These are phyloP conservation scores for Hemithea aestivaria DNA, from an alignment of 2,888 invertebrate species.

Conservation along the genomic window DNA sequence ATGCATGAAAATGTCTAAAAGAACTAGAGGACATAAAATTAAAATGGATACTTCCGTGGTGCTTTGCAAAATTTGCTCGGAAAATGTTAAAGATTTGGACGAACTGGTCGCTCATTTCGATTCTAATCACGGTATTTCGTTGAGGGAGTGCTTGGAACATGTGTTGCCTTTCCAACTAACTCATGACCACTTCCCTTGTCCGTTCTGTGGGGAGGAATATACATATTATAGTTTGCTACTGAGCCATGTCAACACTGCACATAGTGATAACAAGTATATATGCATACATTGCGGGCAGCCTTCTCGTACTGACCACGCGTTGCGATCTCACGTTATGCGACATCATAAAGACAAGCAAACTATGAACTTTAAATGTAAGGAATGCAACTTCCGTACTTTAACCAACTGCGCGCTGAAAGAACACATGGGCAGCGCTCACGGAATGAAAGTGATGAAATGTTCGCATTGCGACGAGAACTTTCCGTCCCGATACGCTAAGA, in stretches of 20 bases:
- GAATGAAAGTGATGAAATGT: conserved; percentile 35
- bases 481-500: conserved; percentile 47
- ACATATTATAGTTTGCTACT: conserved; percentile 12
- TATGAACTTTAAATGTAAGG: conserved; percentile 9
- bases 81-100: conserved; percentile 10
- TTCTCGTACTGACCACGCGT: conserved; percentile 2
- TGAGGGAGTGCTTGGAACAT: conserved; percentile 6
- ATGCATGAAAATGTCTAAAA: conserved; percentile 47
- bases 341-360: conserved; percentile 8
- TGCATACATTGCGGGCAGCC: conserved; percentile 20
- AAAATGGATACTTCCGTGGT: conserved; percentile 46
- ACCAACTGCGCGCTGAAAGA: too few relatives aligned
- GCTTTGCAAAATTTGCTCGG: conserved; percentile 23
- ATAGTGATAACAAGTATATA: conserved; percentile 12
- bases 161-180: conserved; percentile 16
- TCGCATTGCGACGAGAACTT: conserved; percentile 53
- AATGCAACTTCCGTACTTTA: conserved; percentile 14
- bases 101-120: conserved; percentile 20
- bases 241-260: conserved; percentile 14
- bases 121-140: conserved; percentile 22
- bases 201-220: conserved; percentile 13
- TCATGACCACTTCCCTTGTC: conserved; percentile 18
- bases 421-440: conserved; percentile 18
- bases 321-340: conserved; percentile 11
- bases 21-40: conserved; percentile 27